Evolutionary conservation across 2,797 vertebrate genomes (phyloP), one percentile per base, ranked within the genome.

Genomic region (Poecilia velifera): DNA sequence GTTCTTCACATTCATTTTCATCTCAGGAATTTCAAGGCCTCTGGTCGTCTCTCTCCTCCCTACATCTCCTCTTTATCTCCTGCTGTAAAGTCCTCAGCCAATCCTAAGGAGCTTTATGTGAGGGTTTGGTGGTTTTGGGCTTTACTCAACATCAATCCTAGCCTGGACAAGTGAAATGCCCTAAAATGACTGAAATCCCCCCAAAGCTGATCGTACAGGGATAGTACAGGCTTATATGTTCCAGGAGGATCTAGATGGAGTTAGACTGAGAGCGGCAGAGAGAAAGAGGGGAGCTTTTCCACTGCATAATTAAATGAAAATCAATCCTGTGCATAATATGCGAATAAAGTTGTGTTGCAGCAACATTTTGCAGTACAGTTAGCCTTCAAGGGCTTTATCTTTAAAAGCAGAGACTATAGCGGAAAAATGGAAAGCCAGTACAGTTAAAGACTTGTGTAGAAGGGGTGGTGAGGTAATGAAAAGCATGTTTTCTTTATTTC

Each of bases 201-300:
- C 74, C 80, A 93, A 93, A 94, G 91, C 93, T 91, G 91, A 93
- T 91, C 82, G 90, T 83, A 81, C 89, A 86, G 78, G 90, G 92
- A 93, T 91, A 86, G 92, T 76, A 83, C 84, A 78, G 86, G 93
- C 91, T 94, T 93, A 93, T 86, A 87, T 86, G 88, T 88, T 92
- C 91, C 86, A 88, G 76, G 68, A 72, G 86, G 87, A 92, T 93
- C 85, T 88, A 88, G 82, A 83, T 74, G 76, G 88, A 85, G 85
- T 88, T 84, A 84, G 72, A 82, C 12, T 46, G 74, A 79, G 68
- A 62, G 68, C 4, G 1, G 36, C 36, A 12, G 41, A 22, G 57
- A 43, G 79, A 39, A 66, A 46, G 10, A 43, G 41, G 55, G 0
- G 13, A 9, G 51, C 10, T 36, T 13, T 73, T 79, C 72, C 76